Evolutionary conservation across 2,797 vertebrate genomes (phyloP), one percentile per base, ranked within the genome.

Genomic region (Chloroceryle inda): DNA sequence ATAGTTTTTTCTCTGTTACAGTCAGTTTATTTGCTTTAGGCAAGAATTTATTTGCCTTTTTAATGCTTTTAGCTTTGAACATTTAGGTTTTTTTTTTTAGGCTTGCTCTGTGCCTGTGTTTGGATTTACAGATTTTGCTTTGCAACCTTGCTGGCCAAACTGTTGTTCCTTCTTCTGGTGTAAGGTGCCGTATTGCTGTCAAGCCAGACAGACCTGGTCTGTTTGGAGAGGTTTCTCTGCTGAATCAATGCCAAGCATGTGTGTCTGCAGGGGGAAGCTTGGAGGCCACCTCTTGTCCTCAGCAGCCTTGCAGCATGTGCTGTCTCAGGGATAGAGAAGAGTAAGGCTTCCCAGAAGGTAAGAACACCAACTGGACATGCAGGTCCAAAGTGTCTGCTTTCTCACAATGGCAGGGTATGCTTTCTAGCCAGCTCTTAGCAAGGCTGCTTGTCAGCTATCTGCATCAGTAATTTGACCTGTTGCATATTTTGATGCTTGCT

Each of bases 341-440:
- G 4, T 3, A 29, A 33, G 31, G n/a, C 53, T 85, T 83, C 37
- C 40, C 82, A 44, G 5, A 11, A 3, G 0, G 6, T 31, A 10
- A 33, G 27, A 72, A 12, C n/a, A 3, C 4, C 1, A 1, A 3
- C 47, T 63, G 40, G 72, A 40, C 24, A 1, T 4, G 1, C 4
- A 2, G 10, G 35, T 82, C 44, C 33, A 6, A 40, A 56, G 61
- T 2, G 9, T 4, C 22, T 2, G 0, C 6, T 66, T 52, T 29
- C 58, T 75, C 37, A 9, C 23, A 12, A 0, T n/a, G 27, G 19
- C 40, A 38, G 9, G 17, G 9, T 44, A 4, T 0, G 0, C 50
- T 87, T 75, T 76, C 59, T 66, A 0, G 0, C 47, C 4, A 2
- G 13, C 44, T 80, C 26, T 49, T 42, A 49, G 44, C 52, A 33